phyloP scores from a whole-genome alignment of 1,140 invertebrate genomes.

The Drosophila pseudoobscura region DNA sequence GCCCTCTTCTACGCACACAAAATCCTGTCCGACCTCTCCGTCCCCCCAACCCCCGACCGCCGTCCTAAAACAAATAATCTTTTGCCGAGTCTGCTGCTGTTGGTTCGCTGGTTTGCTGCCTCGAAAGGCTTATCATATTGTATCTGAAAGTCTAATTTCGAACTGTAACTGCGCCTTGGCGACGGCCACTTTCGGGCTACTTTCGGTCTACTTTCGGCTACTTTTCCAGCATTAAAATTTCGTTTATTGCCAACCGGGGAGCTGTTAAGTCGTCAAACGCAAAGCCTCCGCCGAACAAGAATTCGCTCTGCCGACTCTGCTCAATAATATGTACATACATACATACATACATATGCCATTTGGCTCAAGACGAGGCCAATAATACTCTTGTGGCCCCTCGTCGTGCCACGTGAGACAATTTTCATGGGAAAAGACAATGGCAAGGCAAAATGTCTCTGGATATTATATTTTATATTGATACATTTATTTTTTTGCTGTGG shows the following conservation, averaged over 20 bases:
- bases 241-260: slow-evolving; percentile 63
- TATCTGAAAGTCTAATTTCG: slow-evolving; percentile 59
- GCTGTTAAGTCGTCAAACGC: slow-evolving; percentile 55
- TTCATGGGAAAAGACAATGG: slow-evolving; percentile 1
- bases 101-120: not conserved
- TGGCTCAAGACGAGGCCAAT: slow-evolving; percentile 22
- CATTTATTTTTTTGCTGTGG: too few relatives aligned
- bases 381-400: slow-evolving; percentile 26
- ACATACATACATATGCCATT: slow-evolving; percentile 3
- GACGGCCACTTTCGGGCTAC: slow-evolving; percentile 30
- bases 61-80: slow-evolving; percentile 45
- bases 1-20: slow-evolving; percentile 14
- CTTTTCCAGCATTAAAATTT: slow-evolving; percentile 57
- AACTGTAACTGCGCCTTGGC: slow-evolving; percentile 23
- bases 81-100: not conserved
- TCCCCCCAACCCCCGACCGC: slow-evolving; percentile 2
- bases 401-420: slow-evolving; percentile 2
- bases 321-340: slow-evolving; percentile 6
- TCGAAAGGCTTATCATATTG: slow-evolving; percentile 53
- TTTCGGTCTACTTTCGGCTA: slow-evolving; percentile 50
- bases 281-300: slow-evolving; percentile 6
- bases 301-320: not conserved
- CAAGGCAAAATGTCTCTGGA: too few relatives aligned
- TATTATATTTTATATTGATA: too few relatives aligned
- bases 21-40: slow-evolving; percentile 6